Conservation (phyloP, 2,797 vertebrate genomes). For the Ctenopoma multispine region DNA sequence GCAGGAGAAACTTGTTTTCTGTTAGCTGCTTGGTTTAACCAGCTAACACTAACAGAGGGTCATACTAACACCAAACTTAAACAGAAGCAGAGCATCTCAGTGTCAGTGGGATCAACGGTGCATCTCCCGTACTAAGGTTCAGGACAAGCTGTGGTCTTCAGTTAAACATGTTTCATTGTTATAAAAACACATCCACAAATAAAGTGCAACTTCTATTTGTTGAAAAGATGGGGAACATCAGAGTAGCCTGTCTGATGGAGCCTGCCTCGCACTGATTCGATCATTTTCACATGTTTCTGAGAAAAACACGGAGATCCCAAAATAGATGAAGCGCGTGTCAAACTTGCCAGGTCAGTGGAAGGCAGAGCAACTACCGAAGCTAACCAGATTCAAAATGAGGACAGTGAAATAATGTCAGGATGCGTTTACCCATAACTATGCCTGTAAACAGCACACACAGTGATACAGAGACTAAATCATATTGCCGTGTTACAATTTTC, state of each 20-base stretch:
- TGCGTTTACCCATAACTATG: background rate
- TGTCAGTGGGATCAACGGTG: no score
- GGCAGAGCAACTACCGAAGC: slow-evolving; percentile 12
- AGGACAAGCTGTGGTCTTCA: no score
- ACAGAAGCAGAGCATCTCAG: no score
- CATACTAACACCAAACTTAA: no score
- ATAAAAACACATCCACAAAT: background rate
- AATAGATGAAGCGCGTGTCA: slow-evolving; percentile 31
- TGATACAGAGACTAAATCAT: no score
- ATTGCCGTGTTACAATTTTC: no score
- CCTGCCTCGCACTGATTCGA: slow-evolving; percentile 12
- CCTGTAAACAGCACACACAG: background rate
- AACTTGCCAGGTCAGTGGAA: slow-evolving; percentile 35
- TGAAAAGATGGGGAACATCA: slow-evolving; percentile 21
- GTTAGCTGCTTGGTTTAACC: no score
- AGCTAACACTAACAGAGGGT: no score
- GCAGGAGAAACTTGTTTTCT: no score
- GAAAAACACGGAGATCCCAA: slow-evolving; percentile 31
- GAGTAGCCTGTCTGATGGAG: slow-evolving; percentile 8
- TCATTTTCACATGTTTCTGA: slow-evolving; percentile 31
- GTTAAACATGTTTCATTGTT: no score
- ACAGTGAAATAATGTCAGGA: background rate
- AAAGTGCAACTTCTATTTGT: background rate
- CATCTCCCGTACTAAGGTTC: no score
- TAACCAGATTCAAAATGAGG: slow-evolving; percentile 35